Conservation (phyloP, 2,797 vertebrate species). For the Syndactyla subalaris region DNA sequence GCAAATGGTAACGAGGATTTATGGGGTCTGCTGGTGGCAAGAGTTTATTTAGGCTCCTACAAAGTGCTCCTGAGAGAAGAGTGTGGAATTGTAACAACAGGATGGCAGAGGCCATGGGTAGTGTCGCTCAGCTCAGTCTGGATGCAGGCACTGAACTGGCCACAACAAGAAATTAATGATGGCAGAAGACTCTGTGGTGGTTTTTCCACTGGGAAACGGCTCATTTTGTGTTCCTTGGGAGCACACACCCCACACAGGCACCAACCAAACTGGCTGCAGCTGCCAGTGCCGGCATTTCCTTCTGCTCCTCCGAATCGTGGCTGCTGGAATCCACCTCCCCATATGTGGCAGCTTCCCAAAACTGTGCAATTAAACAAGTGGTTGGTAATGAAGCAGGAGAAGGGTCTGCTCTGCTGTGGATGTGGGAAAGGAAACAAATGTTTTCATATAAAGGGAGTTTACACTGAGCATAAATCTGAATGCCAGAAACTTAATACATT, state of each 20-base stretch:
- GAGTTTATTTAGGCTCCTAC: constrained; percentile 30
- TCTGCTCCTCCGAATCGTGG: background rate
- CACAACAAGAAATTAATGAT: fast-evolving
- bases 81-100: background rate
- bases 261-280: background rate
- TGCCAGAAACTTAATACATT: constrained; percentile 38
- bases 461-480: background rate
- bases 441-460: constrained; percentile 27
- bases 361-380: background rate
- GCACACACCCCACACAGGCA: background rate
- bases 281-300: background rate
- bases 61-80: constrained; percentile 17
- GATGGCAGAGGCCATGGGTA: background rate
- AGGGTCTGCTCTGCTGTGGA: constrained; percentile 1
- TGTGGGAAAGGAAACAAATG: constrained; percentile 21
- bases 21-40: constrained; percentile 2
- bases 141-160: fast-evolving
- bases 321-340: background rate
- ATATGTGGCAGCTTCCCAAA: background rate
- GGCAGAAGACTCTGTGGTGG: fast-evolving
- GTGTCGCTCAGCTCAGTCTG: background rate
- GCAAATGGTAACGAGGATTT: constrained; percentile 47
- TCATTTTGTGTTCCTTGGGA: background rate
- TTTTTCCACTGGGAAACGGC: background rate
- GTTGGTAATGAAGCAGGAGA: background rate